phyloP scores from a whole-genome alignment of 2,888 invertebrate genomes.

The Epinotia brunnichana region DNA sequence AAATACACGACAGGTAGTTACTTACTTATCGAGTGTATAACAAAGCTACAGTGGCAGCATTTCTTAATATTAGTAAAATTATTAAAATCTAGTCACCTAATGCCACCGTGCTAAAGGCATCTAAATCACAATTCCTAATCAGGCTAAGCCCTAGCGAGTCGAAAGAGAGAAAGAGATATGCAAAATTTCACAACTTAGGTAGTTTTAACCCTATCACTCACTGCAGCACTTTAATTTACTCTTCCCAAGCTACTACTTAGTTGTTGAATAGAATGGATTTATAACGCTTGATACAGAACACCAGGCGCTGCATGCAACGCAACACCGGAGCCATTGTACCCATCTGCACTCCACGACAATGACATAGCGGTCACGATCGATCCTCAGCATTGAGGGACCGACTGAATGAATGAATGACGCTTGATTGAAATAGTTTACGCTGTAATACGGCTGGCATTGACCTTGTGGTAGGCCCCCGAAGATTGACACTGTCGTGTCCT shows the following conservation, averaged over 20 bases:
- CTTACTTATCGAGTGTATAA: constrained; percentile 50
- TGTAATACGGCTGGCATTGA: not conserved
- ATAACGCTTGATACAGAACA: too few species aligned
- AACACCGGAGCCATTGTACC: too few species aligned
- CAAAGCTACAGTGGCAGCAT: constrained; percentile 73
- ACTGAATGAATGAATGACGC: too few species aligned
- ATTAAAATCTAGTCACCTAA: constrained; percentile 45
- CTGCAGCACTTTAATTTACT: constrained; percentile 3
- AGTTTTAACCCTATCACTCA: constrained; percentile 46
- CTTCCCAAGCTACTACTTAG: not conserved
- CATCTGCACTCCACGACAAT: too few species aligned
- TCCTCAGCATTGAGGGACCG: too few species aligned
- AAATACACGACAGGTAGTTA: constrained; percentile 29
- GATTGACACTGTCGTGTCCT: too few species aligned
- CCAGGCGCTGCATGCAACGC: too few species aligned
- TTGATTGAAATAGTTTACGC: not conserved
- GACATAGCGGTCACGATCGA: too few species aligned
- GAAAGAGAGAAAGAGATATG: constrained; percentile 73
- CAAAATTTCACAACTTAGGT: constrained; percentile 74
- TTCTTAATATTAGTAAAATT: constrained; percentile 49
- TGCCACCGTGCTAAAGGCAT: constrained; percentile 76
- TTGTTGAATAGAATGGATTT: too few species aligned
- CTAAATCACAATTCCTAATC: constrained; percentile 76
- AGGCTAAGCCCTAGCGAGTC: constrained; percentile 72
- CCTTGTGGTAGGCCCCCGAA: too few species aligned